Base-by-base conservation (phyloP, 1,140 invertebrate genomes). In the Cephus cinctus region DNA sequence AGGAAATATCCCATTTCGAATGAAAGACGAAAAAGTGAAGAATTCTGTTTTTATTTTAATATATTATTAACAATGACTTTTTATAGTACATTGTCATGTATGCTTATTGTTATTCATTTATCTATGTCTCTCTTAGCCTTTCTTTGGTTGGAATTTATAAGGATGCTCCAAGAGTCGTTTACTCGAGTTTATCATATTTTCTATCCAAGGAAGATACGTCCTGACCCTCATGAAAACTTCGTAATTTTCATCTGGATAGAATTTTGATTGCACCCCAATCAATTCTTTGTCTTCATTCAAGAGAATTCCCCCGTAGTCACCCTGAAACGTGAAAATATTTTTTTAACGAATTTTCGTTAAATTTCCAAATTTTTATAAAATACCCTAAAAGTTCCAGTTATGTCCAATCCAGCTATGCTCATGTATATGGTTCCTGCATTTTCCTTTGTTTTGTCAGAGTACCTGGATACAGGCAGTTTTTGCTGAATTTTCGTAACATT, bases 361-460 rank as follows among this genome's bases (percentile, higher is more conserved):
- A 6, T 23, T 8, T 8, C 4, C 25, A 5, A 8, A 22, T 18
- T 11, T 30, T 15, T 15, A 30, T 15, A 2, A 34, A 20, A 2
- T 38, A 46, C 44, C 35, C 44, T 38, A 14, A 38, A 38, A 23
- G 44, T 25, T 16, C 44, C 44, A 38, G 44, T 46, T 2, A 46
- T 14, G 18, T 46, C 44, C 34, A 46, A 21, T n/a, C 11, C 11
- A 1, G 32, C 34, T 18, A 34, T 34, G n/a, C 16, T 30, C 9
- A 46, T 14, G 44, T 46, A 15, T 25, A 46, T 30, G 18, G 32
- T 46, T 38, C 20, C 34, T 6, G 32, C 2, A 1, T n/a, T 14
- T 16, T 46, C 44, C 27, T 38, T 23, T 6, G 9, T 4, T 4
- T 5, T 12, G 4, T 30, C 15, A n/a, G 20, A 9, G 38, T 16